Percentiles rank a stretch among this genome's conserved stretches.
Conservation (phyloP, 2,113 vertebrate species). For the Jaculus jaculus region DNA sequence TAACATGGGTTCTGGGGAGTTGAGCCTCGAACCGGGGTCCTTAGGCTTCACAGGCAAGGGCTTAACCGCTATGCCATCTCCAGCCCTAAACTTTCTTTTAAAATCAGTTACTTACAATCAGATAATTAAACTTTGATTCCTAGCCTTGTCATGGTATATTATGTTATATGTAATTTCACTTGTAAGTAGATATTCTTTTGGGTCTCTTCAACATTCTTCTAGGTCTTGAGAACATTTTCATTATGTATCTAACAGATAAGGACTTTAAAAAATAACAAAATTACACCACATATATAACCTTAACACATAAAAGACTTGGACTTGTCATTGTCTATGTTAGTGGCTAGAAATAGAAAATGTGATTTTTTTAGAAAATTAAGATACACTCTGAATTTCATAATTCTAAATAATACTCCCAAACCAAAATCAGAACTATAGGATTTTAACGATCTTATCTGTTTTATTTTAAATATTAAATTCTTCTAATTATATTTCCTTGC, state of each 20-base stretch:
- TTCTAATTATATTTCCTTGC: conserved; percentile 5
- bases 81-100: too few relatives aligned
- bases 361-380: conserved; percentile 1
- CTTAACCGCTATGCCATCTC: too few relatives aligned
- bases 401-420: not conserved
- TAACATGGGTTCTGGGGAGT: too few relatives aligned
- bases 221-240: conserved; percentile 35
- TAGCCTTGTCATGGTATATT: not conserved
- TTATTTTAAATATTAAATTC: conserved; percentile 23
- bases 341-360: not conserved
- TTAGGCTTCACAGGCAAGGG: too few relatives aligned
- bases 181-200: conserved; percentile 36
- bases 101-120: not conserved
- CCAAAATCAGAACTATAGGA: not conserved
- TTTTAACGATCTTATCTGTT: conserved; percentile 4
- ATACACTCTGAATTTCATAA: not conserved
- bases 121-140: not conserved
- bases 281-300: not conserved
- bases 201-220: not conserved
- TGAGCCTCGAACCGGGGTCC: too few relatives aligned
- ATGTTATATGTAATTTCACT: conserved; percentile 8
- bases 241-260: not conserved
- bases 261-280: not conserved
- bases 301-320: not conserved
- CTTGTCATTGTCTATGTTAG: not conserved